These are phyloP conservation scores for Lutraria lutraria DNA, from an alignment of 2,888 invertebrate species.

Conservation along the genomic window DNA sequence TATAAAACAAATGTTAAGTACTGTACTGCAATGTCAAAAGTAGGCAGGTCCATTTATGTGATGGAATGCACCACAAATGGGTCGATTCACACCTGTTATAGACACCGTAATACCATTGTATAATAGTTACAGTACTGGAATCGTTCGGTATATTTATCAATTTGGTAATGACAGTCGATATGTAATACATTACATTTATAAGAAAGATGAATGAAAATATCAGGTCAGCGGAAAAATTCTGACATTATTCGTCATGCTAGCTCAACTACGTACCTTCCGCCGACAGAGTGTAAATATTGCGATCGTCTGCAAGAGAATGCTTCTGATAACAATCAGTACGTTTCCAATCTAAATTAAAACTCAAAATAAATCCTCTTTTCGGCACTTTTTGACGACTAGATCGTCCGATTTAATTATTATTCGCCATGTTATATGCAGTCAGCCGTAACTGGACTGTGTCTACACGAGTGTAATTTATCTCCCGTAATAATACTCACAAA, in stretches of 20 bases:
- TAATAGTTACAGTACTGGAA: no score
- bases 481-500: not conserved
- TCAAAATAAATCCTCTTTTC: conserved; percentile 33
- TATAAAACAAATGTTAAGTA: not conserved
- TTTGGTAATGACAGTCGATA: not conserved
- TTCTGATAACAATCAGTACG: not conserved
- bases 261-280: not conserved
- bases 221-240: conserved; percentile 19
- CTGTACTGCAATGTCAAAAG: conserved; percentile 5
- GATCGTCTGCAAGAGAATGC: not conserved
- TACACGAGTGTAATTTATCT: not conserved
- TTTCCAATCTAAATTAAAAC: conserved; percentile 1
- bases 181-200: not conserved
- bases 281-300: not conserved
- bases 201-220: not conserved
- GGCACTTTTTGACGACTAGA: conserved; percentile 29
- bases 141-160: not conserved
- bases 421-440: conserved; percentile 61
- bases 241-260: conserved; percentile 1
- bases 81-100: not conserved
- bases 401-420: conserved; percentile 53
- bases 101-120: no score
- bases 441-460: conserved; percentile 38
- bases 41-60: not conserved
- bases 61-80: not conserved